Evolutionary conservation across 2,113 vertebrate species (phyloP).

Genomic region (Sorex fumeus): DNA sequence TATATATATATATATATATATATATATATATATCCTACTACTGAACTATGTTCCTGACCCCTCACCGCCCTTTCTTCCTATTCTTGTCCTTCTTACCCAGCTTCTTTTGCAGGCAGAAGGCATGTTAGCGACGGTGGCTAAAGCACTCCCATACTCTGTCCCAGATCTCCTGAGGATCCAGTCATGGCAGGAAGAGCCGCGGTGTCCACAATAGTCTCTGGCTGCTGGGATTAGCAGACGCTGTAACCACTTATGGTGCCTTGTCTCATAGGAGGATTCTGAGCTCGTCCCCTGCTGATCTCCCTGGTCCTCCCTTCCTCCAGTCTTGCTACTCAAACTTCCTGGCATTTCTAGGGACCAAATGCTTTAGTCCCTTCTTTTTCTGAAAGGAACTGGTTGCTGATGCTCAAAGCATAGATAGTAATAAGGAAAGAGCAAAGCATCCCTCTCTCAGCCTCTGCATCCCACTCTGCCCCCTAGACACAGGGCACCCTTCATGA

Average conservation of each 20-base stretch:
- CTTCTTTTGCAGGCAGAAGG: background rate
- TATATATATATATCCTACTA: too few relatives aligned
- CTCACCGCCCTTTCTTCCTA: background rate
- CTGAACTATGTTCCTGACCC: too few relatives aligned
- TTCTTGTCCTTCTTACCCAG: background rate
- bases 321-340: background rate
- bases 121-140: background rate
- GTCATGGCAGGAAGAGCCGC: background rate
- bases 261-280: background rate
- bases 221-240: background rate
- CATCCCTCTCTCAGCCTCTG: background rate
- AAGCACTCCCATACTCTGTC: background rate
- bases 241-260: background rate
- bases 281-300: background rate
- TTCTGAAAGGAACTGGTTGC: conserved; percentile 10
- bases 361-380: background rate
- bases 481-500: background rate
- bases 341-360: background rate
- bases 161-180: background rate
- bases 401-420: background rate
- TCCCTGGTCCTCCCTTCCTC: background rate
- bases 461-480: background rate
- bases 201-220: background rate
- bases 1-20: too few relatives aligned
- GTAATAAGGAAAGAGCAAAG: background rate